Evolutionary conservation across 2,888 invertebrate species (phyloP), one percentile per base, ranked within the genome.

Genomic region (Drosophila dives): DNA sequence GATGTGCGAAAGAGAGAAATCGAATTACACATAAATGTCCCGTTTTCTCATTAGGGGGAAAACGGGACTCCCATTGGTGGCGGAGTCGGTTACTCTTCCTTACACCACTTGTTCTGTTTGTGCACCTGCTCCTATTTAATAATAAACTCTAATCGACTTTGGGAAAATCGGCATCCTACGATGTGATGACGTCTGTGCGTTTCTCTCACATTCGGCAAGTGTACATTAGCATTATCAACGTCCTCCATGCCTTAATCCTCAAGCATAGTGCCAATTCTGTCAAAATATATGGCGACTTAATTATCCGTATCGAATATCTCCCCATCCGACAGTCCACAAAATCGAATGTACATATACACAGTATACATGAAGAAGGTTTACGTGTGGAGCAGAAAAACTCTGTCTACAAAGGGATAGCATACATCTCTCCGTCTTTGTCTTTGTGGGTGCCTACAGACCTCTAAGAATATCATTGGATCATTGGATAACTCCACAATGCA

Each of bases 231-330:
- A 32, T 89, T 84, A 45, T 86, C 85, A 15, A 86, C 85, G 7
- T 86, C 89, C 53, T 89, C 85, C 87, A 86, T 86, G 53, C 85
- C 89, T 49, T 89, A 89, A 56, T 89, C 87, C 67, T 89, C 87
- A 26, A 89, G 29, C 89, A 86, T 86, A 10, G 85, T 86, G n/a
- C 85, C 82, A 38, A 86, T 86, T 6, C 89, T 86, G 15, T 89
- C 89, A 1, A 87, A 89, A 56, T 87, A 89, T 20, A 89, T 86
- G 29, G 89, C 89, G 23, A 89, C 84, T 62, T 89, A 80, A 33
- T 84, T 80, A 49, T 89, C 89, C 15, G 85, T 86, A 55, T 86
- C 89, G n/a, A 86, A 86, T 38, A 84, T 84, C 26, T 86, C 78
- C 29, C 82, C 82, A 53, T 86, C 89, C 10, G 87, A 86, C 6